Evolutionary conservation across 2,888 invertebrate genomes (phyloP), one percentile per base, ranked within the genome.

Genomic region (Troides oblongomaculatus): DNA sequence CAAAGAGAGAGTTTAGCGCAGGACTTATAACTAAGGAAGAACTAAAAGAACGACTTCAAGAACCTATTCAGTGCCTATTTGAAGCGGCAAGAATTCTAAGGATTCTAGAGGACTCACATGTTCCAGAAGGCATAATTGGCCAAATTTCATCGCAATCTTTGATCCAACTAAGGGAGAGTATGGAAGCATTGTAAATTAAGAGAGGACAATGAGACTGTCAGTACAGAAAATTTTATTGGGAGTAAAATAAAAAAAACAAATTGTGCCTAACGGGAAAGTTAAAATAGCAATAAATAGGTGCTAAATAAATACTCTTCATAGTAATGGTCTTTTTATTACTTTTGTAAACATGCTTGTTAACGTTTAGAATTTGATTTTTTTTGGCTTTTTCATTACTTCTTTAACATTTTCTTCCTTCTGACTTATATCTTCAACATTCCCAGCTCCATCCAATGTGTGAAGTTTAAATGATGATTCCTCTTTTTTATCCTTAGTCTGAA

Each of bases 121-220:
- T 95, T 39, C 93, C 94, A 0, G 96, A 96, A 81, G 95, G 95
- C 7, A 93, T 94, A 75, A 93, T 95, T 4, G 95, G 94, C 0
- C 82, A 87, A 64, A 93, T 93, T 17, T 95, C 96, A 0, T 84
- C 85, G 69, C 90, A 93, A 62, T 94, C 94, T 7, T 84, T 86
- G 83, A 85, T 87, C 69, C 90, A 91, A 74, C 75, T 92, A 8
- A 86, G 83, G 80, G 84, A 84, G 68, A 92, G 90, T 73, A 73
- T 92, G 4, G 88, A 90, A 14, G 76, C 82, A 39, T 78, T 90
- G 74, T 89, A 56, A 56, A 56, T 6, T 56, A 21, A 56, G n/a
- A 56, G 50, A 12, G 50, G 18, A 18, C 4, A 12, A 14, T 14
- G 46, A 46, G 46, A 46, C 46, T 46, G 46, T 46, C 4, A 46